These are phyloP conservation scores for Indicator indicator DNA, from an alignment of 2,113 vertebrate genomes.

Conservation along the genomic window DNA sequence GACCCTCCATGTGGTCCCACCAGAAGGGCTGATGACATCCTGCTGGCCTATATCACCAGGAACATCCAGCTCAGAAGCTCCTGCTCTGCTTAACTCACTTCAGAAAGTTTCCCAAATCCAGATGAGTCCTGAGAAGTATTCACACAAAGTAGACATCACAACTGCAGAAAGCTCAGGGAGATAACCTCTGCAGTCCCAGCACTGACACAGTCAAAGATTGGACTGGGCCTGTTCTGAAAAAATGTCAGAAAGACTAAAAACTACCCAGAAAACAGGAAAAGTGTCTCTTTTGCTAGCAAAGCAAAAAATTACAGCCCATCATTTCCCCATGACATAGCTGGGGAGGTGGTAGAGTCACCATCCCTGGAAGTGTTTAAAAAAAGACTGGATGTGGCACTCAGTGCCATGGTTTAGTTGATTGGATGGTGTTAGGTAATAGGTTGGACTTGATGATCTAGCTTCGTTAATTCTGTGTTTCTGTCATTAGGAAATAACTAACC, in stretches of 20 bases:
- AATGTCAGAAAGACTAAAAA: background rate
- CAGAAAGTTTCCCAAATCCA: background rate
- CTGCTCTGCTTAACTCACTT: background rate
- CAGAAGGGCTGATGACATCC: background rate
- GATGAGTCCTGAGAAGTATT: rapidly evolving
- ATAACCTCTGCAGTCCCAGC: background rate
- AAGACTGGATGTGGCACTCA: too few species aligned
- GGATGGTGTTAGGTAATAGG: too few species aligned
- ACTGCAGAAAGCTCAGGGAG: background rate
- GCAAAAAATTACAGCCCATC: background rate
- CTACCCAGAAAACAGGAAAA: background rate
- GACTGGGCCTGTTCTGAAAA: background rate
- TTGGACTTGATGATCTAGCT: too few species aligned
- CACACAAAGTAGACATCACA: background rate
- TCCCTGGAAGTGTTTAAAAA: too few species aligned
- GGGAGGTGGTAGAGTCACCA: too few species aligned
- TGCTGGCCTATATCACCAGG: background rate
- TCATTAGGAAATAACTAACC: background rate
- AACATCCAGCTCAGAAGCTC: background rate
- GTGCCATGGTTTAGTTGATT: too few species aligned
- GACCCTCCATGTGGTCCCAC: background rate
- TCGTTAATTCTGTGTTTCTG: too few species aligned
- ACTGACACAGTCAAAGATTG: rapidly evolving
- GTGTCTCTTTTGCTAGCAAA: background rate
- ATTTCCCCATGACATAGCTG: background rate